Evolutionary conservation across 2,888 invertebrate genomes (phyloP).

Genomic region (Bimastos eiseni): DNA sequence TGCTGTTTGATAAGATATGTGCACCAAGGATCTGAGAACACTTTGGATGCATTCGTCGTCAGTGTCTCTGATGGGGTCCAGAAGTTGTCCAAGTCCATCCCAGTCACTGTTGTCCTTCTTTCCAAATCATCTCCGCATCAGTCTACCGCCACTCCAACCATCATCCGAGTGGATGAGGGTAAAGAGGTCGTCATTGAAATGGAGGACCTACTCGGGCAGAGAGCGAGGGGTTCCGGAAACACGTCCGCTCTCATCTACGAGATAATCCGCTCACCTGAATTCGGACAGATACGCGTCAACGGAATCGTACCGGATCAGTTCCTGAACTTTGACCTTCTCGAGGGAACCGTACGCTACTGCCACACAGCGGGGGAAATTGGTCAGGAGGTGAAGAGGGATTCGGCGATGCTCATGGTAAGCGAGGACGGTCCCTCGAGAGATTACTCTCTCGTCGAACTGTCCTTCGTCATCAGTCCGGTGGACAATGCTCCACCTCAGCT

Average conservation of each 20-base stretch:
- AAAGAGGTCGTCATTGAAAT: slow-evolving; percentile 48
- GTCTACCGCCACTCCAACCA: slow-evolving; percentile 49
- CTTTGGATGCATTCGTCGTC: slow-evolving; percentile 54
- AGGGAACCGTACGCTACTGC: slow-evolving; percentile 53
- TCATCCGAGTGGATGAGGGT: slow-evolving; percentile 58
- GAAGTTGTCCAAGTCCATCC: slow-evolving; percentile 54
- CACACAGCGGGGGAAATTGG: slow-evolving; percentile 61
- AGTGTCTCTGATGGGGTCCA: slow-evolving; percentile 58
- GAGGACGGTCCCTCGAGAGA: neutral
- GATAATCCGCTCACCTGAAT: slow-evolving; percentile 55
- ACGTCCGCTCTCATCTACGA: slow-evolving; percentile 51
- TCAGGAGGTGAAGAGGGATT: slow-evolving; percentile 52
- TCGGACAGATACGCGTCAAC: slow-evolving; percentile 53
- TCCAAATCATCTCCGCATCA: slow-evolving; percentile 57
- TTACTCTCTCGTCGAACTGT: slow-evolving; percentile 53
- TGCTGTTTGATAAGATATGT: slow-evolving; percentile 51
- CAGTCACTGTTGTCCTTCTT: slow-evolving; percentile 55
- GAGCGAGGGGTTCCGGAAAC: slow-evolving; percentile 21
- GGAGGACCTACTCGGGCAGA: slow-evolving; percentile 49
- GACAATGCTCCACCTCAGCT: slow-evolving; percentile 58
- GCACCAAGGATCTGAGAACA: slow-evolving; percentile 57
- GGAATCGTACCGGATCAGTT: slow-evolving; percentile 53
- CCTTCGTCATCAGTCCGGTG: slow-evolving; percentile 59
- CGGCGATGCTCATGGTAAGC: slow-evolving; percentile 52
- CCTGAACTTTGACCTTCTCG: slow-evolving; percentile 52